phyloP scores from a whole-genome alignment of 2,888 invertebrate genomes.

The Nematopogon swammerdamellus region DNA sequence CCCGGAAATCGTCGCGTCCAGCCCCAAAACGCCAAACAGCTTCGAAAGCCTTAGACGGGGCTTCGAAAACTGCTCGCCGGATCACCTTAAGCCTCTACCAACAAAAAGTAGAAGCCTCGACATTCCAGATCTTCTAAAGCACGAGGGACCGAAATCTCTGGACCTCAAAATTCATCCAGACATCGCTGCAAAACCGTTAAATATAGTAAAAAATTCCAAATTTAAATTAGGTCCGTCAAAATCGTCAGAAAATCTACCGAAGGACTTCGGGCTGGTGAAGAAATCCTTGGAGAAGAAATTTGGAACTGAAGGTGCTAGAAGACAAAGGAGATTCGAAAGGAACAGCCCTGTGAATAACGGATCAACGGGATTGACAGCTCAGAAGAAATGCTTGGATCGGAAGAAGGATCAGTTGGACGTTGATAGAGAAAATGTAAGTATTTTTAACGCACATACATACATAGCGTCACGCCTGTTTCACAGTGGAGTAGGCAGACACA shows the following conservation, averaged over 20 bases:
- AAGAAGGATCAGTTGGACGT: slow-evolving; percentile 31
- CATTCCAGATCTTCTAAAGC: background rate
- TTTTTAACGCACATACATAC: too few relatives aligned
- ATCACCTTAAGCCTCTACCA: background rate
- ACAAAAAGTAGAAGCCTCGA: background rate
- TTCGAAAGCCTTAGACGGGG: slow-evolving; percentile 32
- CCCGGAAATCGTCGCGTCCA: slow-evolving; percentile 14
- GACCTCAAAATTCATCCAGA: background rate
- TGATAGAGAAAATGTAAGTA: slow-evolving; percentile 45
- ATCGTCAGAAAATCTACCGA: slow-evolving; percentile 19
- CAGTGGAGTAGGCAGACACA: too few relatives aligned
- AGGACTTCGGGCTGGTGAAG: slow-evolving; percentile 15
- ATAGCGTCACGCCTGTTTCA: too few relatives aligned
- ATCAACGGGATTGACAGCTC: slow-evolving; percentile 16
- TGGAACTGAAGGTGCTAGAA: slow-evolving; percentile 22
- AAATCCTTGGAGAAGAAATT: slow-evolving; percentile 21
- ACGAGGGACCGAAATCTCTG: background rate
- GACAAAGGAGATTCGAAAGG: slow-evolving; percentile 17
- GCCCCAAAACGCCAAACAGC: slow-evolving; percentile 17
- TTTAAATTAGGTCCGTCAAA: slow-evolving; percentile 8
- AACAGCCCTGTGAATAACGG: slow-evolving; percentile 12
- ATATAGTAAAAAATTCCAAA: background rate
- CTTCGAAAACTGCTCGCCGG: slow-evolving; percentile 27
- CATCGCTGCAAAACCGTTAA: background rate
- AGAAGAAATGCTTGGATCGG: slow-evolving; percentile 13